phyloP scores from a whole-genome alignment of 2,113 vertebrate species.

The Phoxinus phoxinus region DNA sequence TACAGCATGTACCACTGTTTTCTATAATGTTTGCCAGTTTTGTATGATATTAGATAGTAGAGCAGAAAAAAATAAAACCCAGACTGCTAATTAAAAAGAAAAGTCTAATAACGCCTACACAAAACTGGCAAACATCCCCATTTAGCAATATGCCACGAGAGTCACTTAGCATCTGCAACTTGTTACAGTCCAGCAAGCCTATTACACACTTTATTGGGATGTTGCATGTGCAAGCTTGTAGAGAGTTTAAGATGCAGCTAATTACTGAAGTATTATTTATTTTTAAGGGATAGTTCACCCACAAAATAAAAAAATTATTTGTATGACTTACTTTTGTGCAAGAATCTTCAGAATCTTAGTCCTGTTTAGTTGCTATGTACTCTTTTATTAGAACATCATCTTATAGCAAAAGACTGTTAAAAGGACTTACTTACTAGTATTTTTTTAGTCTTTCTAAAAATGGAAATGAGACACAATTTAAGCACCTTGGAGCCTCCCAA shows the following conservation, averaged over 20 bases:
- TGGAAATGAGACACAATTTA: background rate
- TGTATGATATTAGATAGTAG: background rate
- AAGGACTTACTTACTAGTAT: background rate
- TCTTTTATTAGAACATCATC: background rate
- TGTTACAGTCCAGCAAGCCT: slow-evolving; percentile 34
- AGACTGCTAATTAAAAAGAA: slow-evolving; percentile 7
- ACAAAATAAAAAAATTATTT: background rate
- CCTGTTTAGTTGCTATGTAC: background rate
- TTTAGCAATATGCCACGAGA: slow-evolving; percentile 38
- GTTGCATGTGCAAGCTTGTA: slow-evolving; percentile 1
- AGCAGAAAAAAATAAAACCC: no score
- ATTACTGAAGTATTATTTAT: background rate
- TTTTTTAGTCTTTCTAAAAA: slow-evolving; percentile 15
- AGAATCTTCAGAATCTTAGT: background rate
- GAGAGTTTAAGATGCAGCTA: background rate
- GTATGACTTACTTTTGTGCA: background rate
- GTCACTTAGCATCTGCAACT: slow-evolving; percentile 24
- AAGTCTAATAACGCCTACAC: slow-evolving; percentile 5
- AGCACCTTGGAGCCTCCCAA: background rate
- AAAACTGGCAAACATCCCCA: slow-evolving; percentile 17
- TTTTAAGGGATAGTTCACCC: background rate
- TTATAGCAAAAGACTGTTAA: slow-evolving; percentile 10
- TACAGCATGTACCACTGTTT: background rate
- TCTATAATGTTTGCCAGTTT: background rate
- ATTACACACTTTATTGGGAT: slow-evolving; percentile 25